Percentiles rank a stretch among this genome's conserved stretches.
phyloP scores from a whole-genome alignment of 1,140 invertebrate genomes.

The Solen grandis region DNA sequence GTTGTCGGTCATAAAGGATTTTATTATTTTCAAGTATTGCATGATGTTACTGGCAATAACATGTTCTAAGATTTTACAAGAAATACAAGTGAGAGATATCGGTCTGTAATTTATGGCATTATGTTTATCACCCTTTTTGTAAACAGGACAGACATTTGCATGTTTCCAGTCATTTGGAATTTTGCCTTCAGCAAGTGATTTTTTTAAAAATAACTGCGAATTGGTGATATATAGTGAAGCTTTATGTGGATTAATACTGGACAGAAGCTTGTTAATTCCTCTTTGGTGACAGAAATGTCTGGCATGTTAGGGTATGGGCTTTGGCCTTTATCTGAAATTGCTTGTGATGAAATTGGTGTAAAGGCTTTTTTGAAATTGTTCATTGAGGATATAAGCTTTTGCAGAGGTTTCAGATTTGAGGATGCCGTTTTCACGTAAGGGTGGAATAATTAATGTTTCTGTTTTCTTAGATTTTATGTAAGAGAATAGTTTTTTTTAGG shows the following conservation, averaged over 20 bases:
- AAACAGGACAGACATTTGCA: conserved; percentile 52
- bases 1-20: conserved; percentile 53
- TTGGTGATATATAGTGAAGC: neutral
- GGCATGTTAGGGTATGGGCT: conserved; percentile 25
- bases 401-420: neutral
- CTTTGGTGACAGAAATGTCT: conserved; percentile 3
- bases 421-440: neutral
- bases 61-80: conserved; percentile 65
- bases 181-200: conserved; percentile 22
- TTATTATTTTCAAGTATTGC: conserved; percentile 38
- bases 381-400: conserved; percentile 21
- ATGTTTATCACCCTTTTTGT: conserved; percentile 59
- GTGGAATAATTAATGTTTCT: conserved; percentile 1
- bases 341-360: neutral
- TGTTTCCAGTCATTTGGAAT: conserved; percentile 54
- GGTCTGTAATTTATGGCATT: too few relatives aligned
- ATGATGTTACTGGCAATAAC: conserved; percentile 56
- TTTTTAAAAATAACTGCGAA: conserved; percentile 21
- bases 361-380: conserved; percentile 17
- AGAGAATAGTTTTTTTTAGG: conserved; percentile 34
- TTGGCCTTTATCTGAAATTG: conserved; percentile 6
- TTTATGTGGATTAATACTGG: conserved; percentile 25
- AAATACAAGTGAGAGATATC: too few relatives aligned
- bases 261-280: conserved; percentile 26
- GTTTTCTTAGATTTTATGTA: conserved; percentile 39